Evolutionary conservation across 2,888 invertebrate species (phyloP).

Genomic region (Ophioninae sp.): DNA sequence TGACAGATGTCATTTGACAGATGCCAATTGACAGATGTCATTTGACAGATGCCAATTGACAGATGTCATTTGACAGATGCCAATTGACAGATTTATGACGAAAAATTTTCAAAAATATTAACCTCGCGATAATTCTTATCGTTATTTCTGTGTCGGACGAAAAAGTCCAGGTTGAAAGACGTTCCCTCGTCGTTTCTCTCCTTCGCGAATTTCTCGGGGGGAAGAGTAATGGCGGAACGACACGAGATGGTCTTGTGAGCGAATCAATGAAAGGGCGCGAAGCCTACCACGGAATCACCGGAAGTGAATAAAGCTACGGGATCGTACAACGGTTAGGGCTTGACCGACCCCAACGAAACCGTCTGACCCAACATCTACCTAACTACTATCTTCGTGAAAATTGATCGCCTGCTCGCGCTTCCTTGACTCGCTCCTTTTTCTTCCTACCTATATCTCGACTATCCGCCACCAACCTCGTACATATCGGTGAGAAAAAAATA

Average conservation of each 20-base stretch:
- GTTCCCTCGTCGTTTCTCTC: background rate
- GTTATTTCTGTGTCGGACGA: background rate
- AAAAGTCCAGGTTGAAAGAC: background rate
- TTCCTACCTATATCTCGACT: conserved; percentile 25
- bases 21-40: too few species aligned
- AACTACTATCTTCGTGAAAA: conserved; percentile 58
- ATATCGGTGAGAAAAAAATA: conserved; percentile 35
- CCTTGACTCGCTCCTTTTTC: conserved; percentile 37
- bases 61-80: too few species aligned
- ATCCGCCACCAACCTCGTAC: conserved; percentile 23
- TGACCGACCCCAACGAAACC: conserved; percentile 27
- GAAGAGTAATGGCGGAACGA: background rate
- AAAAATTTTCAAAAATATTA: background rate
- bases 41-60: too few species aligned
- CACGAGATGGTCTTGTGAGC: conserved; percentile 18
- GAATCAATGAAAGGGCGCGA: conserved; percentile 53
- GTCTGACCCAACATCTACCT: conserved; percentile 54
- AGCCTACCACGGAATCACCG: conserved; percentile 43
- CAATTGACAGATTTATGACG: background rate
- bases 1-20: too few species aligned
- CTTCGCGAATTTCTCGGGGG: background rate
- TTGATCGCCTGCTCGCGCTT: conserved; percentile 52
- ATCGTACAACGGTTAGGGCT: conserved; percentile 24
- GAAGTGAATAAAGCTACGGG: conserved; percentile 49
- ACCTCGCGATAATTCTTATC: background rate